Conservation (phyloP, 30 jellyfish, hydroid and myxozoan genomes). For the Hydractinia echinata region DNA sequence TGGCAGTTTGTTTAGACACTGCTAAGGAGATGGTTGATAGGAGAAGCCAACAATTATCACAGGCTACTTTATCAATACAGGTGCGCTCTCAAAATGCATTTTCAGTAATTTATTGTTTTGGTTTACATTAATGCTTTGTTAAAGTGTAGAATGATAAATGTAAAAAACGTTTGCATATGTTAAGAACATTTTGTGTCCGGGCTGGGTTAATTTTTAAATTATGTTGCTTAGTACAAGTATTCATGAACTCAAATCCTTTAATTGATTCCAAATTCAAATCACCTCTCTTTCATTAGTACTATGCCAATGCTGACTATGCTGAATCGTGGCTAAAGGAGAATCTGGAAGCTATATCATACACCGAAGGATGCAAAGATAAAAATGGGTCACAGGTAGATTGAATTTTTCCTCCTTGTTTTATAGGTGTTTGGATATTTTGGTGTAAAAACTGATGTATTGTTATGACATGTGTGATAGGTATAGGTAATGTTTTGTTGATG, state of each 20-base stretch:
- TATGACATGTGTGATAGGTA: too few relatives aligned
- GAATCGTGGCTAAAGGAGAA: constrained; percentile 78
- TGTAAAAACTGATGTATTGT: too few relatives aligned
- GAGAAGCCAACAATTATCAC: background rate
- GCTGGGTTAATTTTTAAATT: too few relatives aligned
- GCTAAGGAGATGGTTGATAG: background rate
- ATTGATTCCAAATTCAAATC: too few relatives aligned
- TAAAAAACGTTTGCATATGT: too few relatives aligned
- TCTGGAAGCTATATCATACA: constrained; percentile 42
- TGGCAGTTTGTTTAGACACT: background rate
- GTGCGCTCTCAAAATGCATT: background rate
- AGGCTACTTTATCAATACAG: constrained; percentile 2
- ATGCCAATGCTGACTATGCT: constrained; percentile 63
- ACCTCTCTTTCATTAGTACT: constrained; percentile 29
- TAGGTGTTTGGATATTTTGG: too few relatives aligned
- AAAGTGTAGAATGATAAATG: too few relatives aligned
- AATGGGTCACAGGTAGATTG: constrained; percentile 40
- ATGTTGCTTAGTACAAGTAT: too few relatives aligned
- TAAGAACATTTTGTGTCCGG: too few relatives aligned
- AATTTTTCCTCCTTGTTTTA: background rate
- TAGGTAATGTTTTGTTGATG: background rate
- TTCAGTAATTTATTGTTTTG: too few relatives aligned
- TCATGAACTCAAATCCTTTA: too few relatives aligned
- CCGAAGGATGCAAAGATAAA: constrained; percentile 48
- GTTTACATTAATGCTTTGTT: too few relatives aligned